Base-by-base conservation (phyloP, 2,797 vertebrate species). In the Pelobates cultripes region DNA sequence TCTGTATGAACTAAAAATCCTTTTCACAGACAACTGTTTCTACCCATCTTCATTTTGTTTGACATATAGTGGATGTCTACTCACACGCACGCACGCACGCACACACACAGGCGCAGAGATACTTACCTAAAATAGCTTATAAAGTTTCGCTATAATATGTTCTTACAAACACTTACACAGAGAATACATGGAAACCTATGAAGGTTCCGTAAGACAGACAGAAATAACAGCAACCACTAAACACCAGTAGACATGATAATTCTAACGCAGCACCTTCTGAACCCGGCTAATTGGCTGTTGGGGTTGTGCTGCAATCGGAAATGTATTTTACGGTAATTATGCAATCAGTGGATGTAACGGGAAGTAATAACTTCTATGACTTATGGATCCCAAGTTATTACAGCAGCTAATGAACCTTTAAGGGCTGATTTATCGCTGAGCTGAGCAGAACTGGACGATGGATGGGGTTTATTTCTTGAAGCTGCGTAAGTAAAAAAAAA, bases 381-480 rank as follows among this genome's bases (percentile, higher is more conserved):
- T 88, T 80, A 81, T 76, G 70, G 43, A 85, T 87, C 87, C 41
- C 43, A 77, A 75, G 85, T 77, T 69, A 83, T 84, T 87, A 85
- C 3, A 4, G 63, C 83, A 76, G 64, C 55, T 88, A 89, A 90
- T 86, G 88, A 91, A 87, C 64, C 83, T 84, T 81, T 79, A 74
- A 81, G 61, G 84, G 75, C 57, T 80, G 83, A 89, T 88, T 87
- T 85, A 86, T 87, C 69, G 53, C 41, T 43, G 28, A 75, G 64
- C 3, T 73, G 75, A 78, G 70, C 70, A 73, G 70, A 55, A 61
- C n/a, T 64, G 66, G 71, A 74, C n/a, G 3, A 71, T 53, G 15
- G 42, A 67, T 60, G 70, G 80, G 47, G 9, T 68, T 15, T 28
- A 40, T 40, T 2, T 70, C 43, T 73, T 6, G 10, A 13, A 64